Evolutionary conservation across 2,888 invertebrate species (phyloP).

Genomic region (Microctonus aethiopoides): DNA sequence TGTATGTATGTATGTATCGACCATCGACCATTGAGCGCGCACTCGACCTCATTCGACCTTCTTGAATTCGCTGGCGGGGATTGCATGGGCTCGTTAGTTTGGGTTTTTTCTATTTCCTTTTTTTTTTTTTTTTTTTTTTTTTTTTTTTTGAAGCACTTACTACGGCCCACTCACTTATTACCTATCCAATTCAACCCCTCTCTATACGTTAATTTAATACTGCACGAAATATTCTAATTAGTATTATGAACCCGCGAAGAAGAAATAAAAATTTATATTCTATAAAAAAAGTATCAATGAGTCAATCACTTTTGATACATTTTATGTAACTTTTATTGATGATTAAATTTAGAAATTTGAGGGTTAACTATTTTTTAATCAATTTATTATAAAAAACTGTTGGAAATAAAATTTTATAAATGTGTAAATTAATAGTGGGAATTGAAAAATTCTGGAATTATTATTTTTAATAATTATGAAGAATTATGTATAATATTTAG

Average conservation of each 20-base stretch:
- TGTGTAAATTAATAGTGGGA: too few species aligned
- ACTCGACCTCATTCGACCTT: conserved; percentile 39
- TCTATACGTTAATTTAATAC: not conserved
- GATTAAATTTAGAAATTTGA: too few species aligned
- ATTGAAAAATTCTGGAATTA: too few species aligned
- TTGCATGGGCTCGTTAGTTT: conserved; percentile 29
- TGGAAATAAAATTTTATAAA: too few species aligned
- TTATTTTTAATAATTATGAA: too few species aligned
- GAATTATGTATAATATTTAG: not conserved
- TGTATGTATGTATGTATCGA: conserved; percentile 11
- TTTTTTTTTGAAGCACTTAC: conserved; percentile 1
- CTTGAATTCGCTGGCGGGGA: conserved; percentile 30
- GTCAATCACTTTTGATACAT: too few species aligned
- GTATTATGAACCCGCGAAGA: too few species aligned
- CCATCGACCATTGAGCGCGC: conserved; percentile 35
- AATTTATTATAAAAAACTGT: too few species aligned
- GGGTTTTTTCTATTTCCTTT: too few species aligned
- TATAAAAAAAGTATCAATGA: not conserved
- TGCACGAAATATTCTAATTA: not conserved
- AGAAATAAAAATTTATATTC: not conserved
- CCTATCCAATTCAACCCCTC: not conserved
- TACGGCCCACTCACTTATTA: conserved; percentile 5
- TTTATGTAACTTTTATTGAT: too few species aligned
- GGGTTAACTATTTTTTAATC: too few species aligned
- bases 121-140: conserved; percentile 2